phyloP scores from a whole-genome alignment of 2,113 vertebrate species.

The Indicator indicator region DNA sequence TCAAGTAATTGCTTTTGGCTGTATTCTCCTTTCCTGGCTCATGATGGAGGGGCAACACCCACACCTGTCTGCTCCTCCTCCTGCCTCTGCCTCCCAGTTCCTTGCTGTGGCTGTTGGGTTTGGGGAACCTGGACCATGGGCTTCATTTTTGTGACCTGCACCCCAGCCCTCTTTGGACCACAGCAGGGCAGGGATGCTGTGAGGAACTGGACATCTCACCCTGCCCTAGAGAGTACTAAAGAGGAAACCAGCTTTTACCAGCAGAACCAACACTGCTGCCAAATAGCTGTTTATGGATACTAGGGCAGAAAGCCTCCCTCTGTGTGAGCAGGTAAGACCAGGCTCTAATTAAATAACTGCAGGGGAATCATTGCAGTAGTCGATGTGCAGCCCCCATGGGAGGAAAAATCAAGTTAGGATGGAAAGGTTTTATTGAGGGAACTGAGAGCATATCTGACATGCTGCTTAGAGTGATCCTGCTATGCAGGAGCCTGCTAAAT shows the following conservation, averaged over 20 bases:
- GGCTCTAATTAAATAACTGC: constrained; percentile 35
- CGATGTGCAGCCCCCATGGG: not conserved
- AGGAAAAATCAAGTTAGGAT: constrained; percentile 30
- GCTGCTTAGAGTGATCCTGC: not conserved
- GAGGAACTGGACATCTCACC: not conserved
- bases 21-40: not conserved
- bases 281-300: not conserved
- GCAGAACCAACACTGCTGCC: not conserved
- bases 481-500: not conserved
- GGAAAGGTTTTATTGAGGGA: constrained; percentile 1
- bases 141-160: not conserved
- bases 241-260: not conserved
- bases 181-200: not conserved
- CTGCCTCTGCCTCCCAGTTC: not conserved
- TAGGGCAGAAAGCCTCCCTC: not conserved
- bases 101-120: not conserved
- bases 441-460: not conserved
- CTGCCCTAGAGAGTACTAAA: not conserved
- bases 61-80: not conserved
- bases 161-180: not conserved
- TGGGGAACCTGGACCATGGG: not conserved
- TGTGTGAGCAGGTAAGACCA: not conserved
- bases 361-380: not conserved
- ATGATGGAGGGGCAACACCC: not conserved
- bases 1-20: not conserved